Evolutionary conservation across 2,113 vertebrate genomes (phyloP), one percentile per base, ranked within the genome.

Genomic region (Gallinago media): DNA sequence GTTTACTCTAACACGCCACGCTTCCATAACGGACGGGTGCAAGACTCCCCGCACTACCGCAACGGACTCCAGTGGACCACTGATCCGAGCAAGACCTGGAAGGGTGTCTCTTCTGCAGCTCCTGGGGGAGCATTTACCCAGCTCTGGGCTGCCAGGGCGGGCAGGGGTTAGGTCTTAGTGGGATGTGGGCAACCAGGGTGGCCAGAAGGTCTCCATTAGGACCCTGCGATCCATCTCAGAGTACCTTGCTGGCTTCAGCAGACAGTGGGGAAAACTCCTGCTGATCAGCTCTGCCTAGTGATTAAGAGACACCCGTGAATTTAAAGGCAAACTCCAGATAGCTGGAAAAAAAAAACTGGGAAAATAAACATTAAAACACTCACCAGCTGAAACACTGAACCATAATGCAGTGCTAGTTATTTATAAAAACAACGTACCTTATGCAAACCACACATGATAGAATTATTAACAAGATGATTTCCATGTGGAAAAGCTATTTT

Each of bases 1-100:
- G 46, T 34, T 74, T 44, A 38, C 12, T 3, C 14, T 5, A n/a
- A 66, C 21, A 25, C 21, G 27, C 3, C 46, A 25, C 1, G 0
- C 62, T 26, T 0, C 5, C 27, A n/a, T 0, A 0, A 52, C 3
- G 25, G 71, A 46, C 0, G 0, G 6, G 4, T 2, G 8, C 32
- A 59, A 62, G 42, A 59, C 22, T 12, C 34, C 4, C 4, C 16
- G 36, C 63, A 23, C 25, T 14, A n/a, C 8, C 20, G 38, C 1
- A 3, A 55, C 14, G 2, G 3, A 2, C 47, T n/a, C 34, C n/a
- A 9, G 5, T 0, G 11, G 47, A 32, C 49, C 12, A 9, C 13
- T 1, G 3, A 7, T 13, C 42, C 2, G 10, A 52, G 36, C 0
- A 6, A 82, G 47, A 46, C 16, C 44, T 44, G 40, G 40, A 42